Conservation (phyloP, 2,113 vertebrate species). For the Phylloscopus whistleri region DNA sequence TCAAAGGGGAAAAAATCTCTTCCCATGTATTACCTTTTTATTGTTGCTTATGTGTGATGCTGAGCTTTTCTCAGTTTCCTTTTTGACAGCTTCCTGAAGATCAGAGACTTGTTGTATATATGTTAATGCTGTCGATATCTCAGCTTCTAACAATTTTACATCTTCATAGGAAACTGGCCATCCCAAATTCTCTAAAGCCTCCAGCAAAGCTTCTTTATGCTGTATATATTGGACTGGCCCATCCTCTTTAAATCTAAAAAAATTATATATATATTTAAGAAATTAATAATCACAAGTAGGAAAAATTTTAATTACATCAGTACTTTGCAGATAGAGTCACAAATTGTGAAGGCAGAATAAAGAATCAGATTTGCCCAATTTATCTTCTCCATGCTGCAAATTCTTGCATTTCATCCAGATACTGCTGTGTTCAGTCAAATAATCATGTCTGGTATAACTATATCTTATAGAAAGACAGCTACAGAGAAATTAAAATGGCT, state of each 20-base stretch:
- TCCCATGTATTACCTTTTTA: slow-evolving; percentile 39
- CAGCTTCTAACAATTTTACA: slow-evolving; percentile 75
- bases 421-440: neutral
- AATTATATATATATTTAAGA: neutral
- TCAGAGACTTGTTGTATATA: slow-evolving; percentile 77
- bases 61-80: slow-evolving; percentile 16
- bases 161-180: slow-evolving; percentile 79
- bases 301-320: neutral
- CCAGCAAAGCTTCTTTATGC: slow-evolving; percentile 70
- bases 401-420: neutral
- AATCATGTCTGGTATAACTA: neutral
- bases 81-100: slow-evolving; percentile 69
- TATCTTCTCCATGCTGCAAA: neutral
- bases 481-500: neutral
- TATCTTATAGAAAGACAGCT: neutral
- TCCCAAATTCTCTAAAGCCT: slow-evolving; percentile 68
- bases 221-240: slow-evolving; percentile 73
- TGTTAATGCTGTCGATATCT: slow-evolving; percentile 71
- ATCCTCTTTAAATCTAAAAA: slow-evolving; percentile 68
- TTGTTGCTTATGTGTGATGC: neutral
- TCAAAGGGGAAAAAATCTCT: neutral
- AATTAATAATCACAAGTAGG: neutral
- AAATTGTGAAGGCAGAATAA: neutral
- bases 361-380: neutral
- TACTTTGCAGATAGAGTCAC: neutral